Evolutionary conservation across 2,888 invertebrate genomes (phyloP), one percentile per base, ranked within the genome.

Genomic region (Habroteleia sp.): DNA sequence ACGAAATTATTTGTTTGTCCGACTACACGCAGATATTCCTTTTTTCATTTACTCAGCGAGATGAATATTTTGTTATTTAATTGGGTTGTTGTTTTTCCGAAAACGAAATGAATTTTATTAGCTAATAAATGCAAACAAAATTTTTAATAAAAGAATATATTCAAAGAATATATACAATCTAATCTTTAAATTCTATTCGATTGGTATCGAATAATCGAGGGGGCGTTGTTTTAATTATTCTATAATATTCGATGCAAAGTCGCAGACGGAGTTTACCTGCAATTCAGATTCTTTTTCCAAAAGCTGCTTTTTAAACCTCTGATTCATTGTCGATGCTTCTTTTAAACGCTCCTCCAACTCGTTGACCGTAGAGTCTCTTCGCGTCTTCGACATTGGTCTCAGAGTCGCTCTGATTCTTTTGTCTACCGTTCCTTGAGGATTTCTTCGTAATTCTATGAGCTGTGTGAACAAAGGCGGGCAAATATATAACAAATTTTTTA

Each of bases 391-490:
- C 91, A 92, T 93, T 0, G 97, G 97, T 71, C 96, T 92, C 46
- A 97, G 90, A 0, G 97, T 97, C 0, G 97, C 95, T 31, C 97
- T 91, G 71, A 96, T 94, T 62, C 96, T 91, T 84, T 94, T 94
- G 83, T 96, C 95, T 42, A 94, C 93, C 2, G 94, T 92, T 0
- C 95, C 97, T 80, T 93, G 93, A 0, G 97, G 96, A 88, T 94
- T 94, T 79, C 97, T 92, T 80, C 95, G 93, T 54, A 98, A 91
- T 89, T 98, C 97, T 77, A 98, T 92, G 77, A 98, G 91, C 96
- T 97, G 90, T 7, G 89, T 0, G 48, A 56, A 71, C 56, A 71
- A 63, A 48, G 41, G 46, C 29, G 16, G n/a, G 17, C 16, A 42
- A 60, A 62, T 35, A 20, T 66, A 46, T 39, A 17, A 39, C 17